phyloP scores from a whole-genome alignment of 2,888 invertebrate genomes.

The Hypomecis punctinalis region DNA sequence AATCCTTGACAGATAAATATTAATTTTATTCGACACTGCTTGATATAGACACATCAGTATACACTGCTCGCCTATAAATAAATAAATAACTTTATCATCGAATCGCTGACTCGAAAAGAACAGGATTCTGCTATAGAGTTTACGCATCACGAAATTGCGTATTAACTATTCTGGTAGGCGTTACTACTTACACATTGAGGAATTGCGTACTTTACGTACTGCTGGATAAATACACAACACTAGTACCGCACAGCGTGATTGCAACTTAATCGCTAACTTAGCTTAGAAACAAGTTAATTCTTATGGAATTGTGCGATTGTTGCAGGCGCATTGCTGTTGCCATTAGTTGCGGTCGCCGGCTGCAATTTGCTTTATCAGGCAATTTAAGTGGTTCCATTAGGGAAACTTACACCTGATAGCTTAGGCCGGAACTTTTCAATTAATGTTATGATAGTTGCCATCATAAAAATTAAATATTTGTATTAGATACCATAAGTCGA shows the following conservation, averaged over 20 bases:
- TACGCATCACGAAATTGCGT: too few species aligned
- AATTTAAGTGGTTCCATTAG: slow-evolving; percentile 49
- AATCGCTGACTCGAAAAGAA: too few species aligned
- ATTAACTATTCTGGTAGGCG: too few species aligned
- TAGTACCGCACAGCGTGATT: slow-evolving; percentile 56
- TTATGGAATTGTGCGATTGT: slow-evolving; percentile 59
- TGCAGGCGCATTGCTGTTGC: slow-evolving; percentile 40
- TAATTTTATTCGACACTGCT: too few species aligned
- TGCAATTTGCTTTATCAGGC: slow-evolving; percentile 53
- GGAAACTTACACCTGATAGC: slow-evolving; percentile 39
- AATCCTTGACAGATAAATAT: too few species aligned
- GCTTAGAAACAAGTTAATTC: slow-evolving; percentile 66
- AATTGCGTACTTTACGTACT: slow-evolving; percentile 13
- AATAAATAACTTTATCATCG: too few species aligned
- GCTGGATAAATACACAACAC: neutral
- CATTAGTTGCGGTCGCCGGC: slow-evolving; percentile 47
- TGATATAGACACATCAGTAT: too few species aligned
- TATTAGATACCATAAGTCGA: too few species aligned
- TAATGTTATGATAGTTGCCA: neutral
- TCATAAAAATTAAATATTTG: too few species aligned
- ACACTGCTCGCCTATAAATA: too few species aligned
- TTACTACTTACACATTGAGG: too few species aligned
- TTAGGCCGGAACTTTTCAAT: slow-evolving; percentile 19
- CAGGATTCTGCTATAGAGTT: too few species aligned
- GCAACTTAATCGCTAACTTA: slow-evolving; percentile 76